Evolutionary conservation across 2,888 invertebrate genomes (phyloP).

Genomic region (Caenorhabditis wallacei): DNA sequence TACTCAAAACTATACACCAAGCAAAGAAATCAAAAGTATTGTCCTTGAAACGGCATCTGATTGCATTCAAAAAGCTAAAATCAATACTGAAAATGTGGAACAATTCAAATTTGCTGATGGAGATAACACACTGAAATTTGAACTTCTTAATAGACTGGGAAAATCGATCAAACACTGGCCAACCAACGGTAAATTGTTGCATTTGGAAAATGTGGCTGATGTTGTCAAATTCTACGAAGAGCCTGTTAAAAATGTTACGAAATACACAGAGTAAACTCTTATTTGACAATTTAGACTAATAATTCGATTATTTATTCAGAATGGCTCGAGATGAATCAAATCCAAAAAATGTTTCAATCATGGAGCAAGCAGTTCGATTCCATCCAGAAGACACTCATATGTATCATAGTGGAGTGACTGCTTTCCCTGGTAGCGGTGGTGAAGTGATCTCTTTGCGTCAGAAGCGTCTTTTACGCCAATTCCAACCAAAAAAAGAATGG

Average conservation of each 20-base stretch:
- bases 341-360: constrained; percentile 78
- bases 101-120: constrained; percentile 52
- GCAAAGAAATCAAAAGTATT: constrained; percentile 45
- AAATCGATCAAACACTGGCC: constrained; percentile 70
- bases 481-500: constrained; percentile 82
- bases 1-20: constrained; percentile 68
- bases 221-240: constrained; percentile 77
- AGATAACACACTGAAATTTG: constrained; percentile 56
- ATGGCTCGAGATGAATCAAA: constrained; percentile 72
- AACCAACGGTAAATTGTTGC: constrained; percentile 75
- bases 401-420: constrained; percentile 81
- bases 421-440: constrained; percentile 81
- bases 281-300: neutral
- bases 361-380: constrained; percentile 80
- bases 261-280: constrained; percentile 71
- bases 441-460: constrained; percentile 78
- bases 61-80: constrained; percentile 22
- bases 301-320: constrained; percentile 36
- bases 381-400: constrained; percentile 81
- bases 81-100: constrained; percentile 27
- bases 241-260: constrained; percentile 77
- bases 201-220: constrained; percentile 75
- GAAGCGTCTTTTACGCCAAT: constrained; percentile 79
- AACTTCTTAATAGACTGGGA: constrained; percentile 55
- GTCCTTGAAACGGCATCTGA: constrained; percentile 46